Evolutionary conservation across 2,113 vertebrate genomes (phyloP).

Genomic region (Bambusicola thoracicus): DNA sequence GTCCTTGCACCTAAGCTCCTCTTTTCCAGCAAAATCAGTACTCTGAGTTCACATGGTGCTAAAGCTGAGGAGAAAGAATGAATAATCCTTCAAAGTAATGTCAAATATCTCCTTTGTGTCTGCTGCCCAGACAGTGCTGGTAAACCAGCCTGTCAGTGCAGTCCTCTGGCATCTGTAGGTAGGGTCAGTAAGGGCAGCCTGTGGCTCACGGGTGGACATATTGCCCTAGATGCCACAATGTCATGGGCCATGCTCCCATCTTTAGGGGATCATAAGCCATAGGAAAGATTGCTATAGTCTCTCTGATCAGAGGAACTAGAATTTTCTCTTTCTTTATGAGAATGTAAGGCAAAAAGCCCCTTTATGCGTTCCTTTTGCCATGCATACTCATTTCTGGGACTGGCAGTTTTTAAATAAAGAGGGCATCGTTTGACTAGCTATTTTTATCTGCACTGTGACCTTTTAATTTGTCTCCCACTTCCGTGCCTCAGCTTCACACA

Average conservation of each 20-base stretch:
- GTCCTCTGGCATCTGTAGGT: not conserved
- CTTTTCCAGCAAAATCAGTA: not conserved
- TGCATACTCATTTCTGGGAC: conserved; percentile 22
- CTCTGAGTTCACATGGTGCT: not conserved
- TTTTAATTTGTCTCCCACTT: conserved; percentile 14
- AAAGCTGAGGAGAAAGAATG: not conserved
- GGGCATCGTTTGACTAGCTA: conserved; percentile 4
- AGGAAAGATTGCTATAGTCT: not conserved
- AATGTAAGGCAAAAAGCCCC: not conserved
- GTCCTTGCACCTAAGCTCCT: not conserved
- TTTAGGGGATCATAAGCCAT: not conserved
- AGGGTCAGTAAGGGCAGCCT: not conserved
- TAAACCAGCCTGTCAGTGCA: not conserved
- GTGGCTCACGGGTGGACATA: too few relatives aligned
- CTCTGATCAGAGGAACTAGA: not conserved
- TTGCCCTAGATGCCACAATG: rapidly evolving
- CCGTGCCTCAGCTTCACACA: not conserved
- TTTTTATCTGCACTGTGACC: conserved; percentile 33
- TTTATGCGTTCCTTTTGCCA: not conserved
- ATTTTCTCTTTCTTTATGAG: not conserved
- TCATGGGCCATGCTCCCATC: not conserved
- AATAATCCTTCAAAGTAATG: not conserved
- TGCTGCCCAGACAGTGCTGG: not conserved
- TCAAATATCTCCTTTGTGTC: not conserved
- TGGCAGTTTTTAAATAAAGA: conserved; percentile 21